phyloP scores from a whole-genome alignment of 2,888 invertebrate genomes.

The Scaptodrosophila latifasciaeformis region DNA sequence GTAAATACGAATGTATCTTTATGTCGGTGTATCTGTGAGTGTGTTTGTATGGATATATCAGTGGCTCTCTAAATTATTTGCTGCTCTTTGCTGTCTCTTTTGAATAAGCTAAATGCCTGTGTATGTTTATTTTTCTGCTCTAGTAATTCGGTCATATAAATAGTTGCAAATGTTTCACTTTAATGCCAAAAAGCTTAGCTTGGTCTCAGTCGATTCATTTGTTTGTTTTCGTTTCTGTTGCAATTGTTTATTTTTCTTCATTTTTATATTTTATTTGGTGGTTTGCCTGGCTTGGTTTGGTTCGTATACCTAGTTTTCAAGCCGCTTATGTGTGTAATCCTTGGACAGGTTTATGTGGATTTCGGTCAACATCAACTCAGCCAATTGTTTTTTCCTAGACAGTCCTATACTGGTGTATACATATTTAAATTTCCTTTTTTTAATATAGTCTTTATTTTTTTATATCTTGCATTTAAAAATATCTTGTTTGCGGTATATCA shows the following conservation, averaged over 20 bases:
- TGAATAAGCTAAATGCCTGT: slow-evolving; percentile 15
- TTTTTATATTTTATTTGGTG: slow-evolving; percentile 18
- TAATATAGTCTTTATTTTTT: too few relatives aligned
- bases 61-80: background rate
- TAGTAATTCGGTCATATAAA: slow-evolving; percentile 42
- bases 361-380: slow-evolving; percentile 19
- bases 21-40: slow-evolving; percentile 13
- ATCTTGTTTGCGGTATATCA: too few relatives aligned
- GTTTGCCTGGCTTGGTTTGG: background rate
- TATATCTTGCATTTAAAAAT: too few relatives aligned
- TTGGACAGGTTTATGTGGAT: slow-evolving; percentile 44
- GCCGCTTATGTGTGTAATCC: slow-evolving; percentile 57
- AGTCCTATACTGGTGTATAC: too few relatives aligned
- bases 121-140: slow-evolving; percentile 30
- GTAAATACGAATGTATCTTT: too few relatives aligned
- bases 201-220: slow-evolving; percentile 2
- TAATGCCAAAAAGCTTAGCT: slow-evolving; percentile 28
- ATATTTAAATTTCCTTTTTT: too few relatives aligned
- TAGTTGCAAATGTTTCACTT: slow-evolving; percentile 33
- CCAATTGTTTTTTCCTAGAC: slow-evolving; percentile 44
- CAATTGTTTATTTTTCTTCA: background rate
- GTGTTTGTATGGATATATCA: slow-evolving; percentile 14
- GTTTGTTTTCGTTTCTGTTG: slow-evolving; percentile 9
- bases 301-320: slow-evolving; percentile 9
- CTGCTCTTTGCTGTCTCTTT: slow-evolving; percentile 1